Evolutionary conservation across 1,140 invertebrate genomes (phyloP).

Genomic region (Reticulitermes speratus): DNA sequence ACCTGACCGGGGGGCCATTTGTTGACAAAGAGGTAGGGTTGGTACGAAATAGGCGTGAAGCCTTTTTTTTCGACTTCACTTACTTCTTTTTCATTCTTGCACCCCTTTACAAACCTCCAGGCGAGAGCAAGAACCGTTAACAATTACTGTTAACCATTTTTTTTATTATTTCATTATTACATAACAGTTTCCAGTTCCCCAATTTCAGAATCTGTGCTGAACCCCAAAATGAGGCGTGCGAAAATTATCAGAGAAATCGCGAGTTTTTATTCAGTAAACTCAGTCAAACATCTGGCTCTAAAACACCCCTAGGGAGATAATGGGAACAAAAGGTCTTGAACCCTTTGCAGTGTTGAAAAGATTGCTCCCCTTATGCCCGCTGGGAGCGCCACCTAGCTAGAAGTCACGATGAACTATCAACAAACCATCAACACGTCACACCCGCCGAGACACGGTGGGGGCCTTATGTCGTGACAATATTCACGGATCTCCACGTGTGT

Average conservation of each 20-base stretch:
- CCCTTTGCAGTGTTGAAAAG: not conserved
- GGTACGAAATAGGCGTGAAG: slow-evolving; percentile 25
- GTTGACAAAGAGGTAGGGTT: slow-evolving; percentile 20
- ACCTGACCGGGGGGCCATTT: slow-evolving; percentile 32
- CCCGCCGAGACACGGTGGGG: too few relatives aligned
- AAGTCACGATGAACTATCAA: too few relatives aligned
- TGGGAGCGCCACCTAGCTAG: not conserved
- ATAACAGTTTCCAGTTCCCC: slow-evolving; percentile 11
- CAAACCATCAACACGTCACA: too few relatives aligned
- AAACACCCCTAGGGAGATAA: slow-evolving; percentile 25
- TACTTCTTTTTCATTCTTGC: slow-evolving; percentile 20
- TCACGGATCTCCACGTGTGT: too few relatives aligned
- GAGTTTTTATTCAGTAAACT: slow-evolving; percentile 19
- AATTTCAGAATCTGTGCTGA: slow-evolving; percentile 12
- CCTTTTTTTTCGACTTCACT: slow-evolving; percentile 28
- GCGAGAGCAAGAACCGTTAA: slow-evolving; percentile 23
- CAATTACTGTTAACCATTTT: not conserved
- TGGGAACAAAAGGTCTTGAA: not conserved
- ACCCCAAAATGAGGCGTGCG: slow-evolving; percentile 21
- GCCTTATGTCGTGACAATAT: too few relatives aligned
- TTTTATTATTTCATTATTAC: slow-evolving; percentile 16
- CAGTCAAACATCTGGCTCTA: slow-evolving; percentile 2
- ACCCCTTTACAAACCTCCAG: slow-evolving; percentile 24
- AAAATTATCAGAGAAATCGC: slow-evolving; percentile 9
- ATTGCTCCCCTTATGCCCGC: not conserved